A percentile compares a stretch with the other conserved stretches of the same genome.
These are phyloP conservation scores for Temnothorax curvispinosus DNA, from an alignment of 1,140 invertebrate species.

Conservation along the genomic window DNA sequence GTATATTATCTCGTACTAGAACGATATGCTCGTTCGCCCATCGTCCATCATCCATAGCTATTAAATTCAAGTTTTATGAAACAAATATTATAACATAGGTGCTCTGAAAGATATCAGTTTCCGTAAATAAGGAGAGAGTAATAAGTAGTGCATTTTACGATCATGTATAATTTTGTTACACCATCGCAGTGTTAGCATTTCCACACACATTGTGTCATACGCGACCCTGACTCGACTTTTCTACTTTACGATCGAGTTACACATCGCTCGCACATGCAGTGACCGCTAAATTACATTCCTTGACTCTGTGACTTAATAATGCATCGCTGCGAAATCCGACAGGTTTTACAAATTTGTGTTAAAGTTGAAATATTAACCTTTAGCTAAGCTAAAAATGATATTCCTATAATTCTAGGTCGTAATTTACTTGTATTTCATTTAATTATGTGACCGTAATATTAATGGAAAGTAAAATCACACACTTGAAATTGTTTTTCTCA, in stretches of 20 bases:
- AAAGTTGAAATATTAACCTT: background rate
- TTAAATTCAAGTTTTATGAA: background rate
- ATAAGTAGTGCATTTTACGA: constrained; percentile 23
- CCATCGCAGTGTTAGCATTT: constrained; percentile 18
- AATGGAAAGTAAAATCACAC: background rate
- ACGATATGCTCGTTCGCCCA: background rate
- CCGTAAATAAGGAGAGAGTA: background rate
- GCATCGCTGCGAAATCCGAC: background rate
- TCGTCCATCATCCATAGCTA: too few species aligned
- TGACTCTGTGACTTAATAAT: constrained; percentile 33
- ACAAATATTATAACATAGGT: background rate
- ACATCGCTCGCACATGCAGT: constrained; percentile 39
- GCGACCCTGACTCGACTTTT: constrained; percentile 51
- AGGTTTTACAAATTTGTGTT: constrained; percentile 16
- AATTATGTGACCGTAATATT: background rate
- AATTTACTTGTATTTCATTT: background rate
- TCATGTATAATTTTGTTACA: constrained; percentile 44
- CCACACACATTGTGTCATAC: constrained; percentile 35
- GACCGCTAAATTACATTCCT: constrained; percentile 42
- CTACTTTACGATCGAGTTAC: constrained; percentile 57
- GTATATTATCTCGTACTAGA: background rate
- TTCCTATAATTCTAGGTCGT: background rate
- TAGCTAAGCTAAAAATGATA: background rate
- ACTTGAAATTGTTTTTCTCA: background rate
- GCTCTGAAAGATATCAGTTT: constrained; percentile 20